These are phyloP conservation scores for Caenorhabditis elegans DNA, from an alignment of 1,140 invertebrate genomes.

Conservation along the genomic window DNA sequence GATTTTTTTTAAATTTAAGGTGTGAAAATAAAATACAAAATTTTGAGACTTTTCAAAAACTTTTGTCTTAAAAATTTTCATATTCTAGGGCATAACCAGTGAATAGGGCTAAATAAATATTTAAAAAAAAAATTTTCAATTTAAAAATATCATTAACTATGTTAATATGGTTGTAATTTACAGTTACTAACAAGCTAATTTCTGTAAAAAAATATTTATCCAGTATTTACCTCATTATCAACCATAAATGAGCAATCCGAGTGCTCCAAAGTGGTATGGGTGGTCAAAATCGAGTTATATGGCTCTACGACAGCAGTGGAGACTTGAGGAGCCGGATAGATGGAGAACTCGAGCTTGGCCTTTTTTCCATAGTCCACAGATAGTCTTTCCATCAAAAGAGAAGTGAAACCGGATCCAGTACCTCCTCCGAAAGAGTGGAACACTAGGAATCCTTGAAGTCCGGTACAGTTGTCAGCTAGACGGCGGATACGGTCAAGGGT, in stretches of 20 bases:
- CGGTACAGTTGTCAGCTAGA: slow-evolving; percentile 81
- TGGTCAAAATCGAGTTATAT: slow-evolving; percentile 76
- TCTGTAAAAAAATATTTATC: too few relatives aligned
- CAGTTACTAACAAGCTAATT: too few relatives aligned
- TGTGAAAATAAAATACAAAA: too few relatives aligned
- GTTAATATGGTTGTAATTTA: too few relatives aligned
- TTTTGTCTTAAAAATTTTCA: too few relatives aligned
- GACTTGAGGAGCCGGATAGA: slow-evolving; percentile 76
- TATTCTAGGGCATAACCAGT: too few relatives aligned
- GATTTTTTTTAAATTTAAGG: too few relatives aligned
- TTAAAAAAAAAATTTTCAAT: too few relatives aligned
- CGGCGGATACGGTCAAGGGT: slow-evolving; percentile 78
- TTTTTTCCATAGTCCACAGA: slow-evolving; percentile 75
- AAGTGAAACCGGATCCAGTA: slow-evolving; percentile 75
- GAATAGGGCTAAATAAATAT: too few relatives aligned
- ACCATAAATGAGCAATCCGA: slow-evolving; percentile 81
- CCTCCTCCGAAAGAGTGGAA: slow-evolving; percentile 86
- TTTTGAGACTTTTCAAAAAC: too few relatives aligned
- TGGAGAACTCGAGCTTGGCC: slow-evolving; percentile 81
- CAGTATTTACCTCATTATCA: slow-evolving; percentile 79
- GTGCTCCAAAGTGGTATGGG: slow-evolving; percentile 78
- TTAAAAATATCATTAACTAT: too few relatives aligned
- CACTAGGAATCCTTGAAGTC: slow-evolving; percentile 81
- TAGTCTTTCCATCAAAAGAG: slow-evolving; percentile 75
- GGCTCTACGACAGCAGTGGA: slow-evolving; percentile 68